Conservation (phyloP, 2,113 vertebrate genomes). For the Sapajus apella region DNA sequence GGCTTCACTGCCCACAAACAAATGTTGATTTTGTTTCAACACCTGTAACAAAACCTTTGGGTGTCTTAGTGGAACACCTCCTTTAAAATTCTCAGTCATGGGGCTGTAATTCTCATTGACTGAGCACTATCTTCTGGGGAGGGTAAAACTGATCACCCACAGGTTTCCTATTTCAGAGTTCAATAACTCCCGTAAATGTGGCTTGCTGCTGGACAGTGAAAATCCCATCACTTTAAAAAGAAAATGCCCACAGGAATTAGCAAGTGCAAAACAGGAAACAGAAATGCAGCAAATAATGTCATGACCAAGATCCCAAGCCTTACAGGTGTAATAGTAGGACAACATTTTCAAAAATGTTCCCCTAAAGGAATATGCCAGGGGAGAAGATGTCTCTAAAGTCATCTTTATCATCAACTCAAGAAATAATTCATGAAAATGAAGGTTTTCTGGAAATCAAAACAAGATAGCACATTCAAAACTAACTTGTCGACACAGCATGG, state of each 20-base stretch:
- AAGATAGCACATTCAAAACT: conserved; percentile 10
- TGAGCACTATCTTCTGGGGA: neutral
- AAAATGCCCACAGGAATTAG: conserved; percentile 52
- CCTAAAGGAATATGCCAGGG: neutral
- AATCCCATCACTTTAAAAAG: neutral
- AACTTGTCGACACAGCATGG: neutral
- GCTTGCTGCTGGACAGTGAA: conserved; percentile 42
- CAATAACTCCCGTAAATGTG: conserved; percentile 47
- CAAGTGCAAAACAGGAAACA: neutral
- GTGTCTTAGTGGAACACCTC: neutral
- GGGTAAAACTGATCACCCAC: neutral
- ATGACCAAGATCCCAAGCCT: neutral
- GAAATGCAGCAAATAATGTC: neutral
- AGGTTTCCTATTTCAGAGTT: conserved; percentile 48
- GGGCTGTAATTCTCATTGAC: neutral
- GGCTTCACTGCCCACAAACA: conserved; percentile 49
- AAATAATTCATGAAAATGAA: neutral
- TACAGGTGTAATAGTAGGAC: neutral
- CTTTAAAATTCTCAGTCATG: conserved; percentile 22
- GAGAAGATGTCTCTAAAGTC: neutral
- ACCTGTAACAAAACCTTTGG: conserved; percentile 59
- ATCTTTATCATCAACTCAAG: neutral
- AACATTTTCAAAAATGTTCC: neutral
- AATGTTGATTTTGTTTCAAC: conserved; percentile 53
- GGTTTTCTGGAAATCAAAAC: conserved; percentile 42